Conservation (phyloP, 2,797 vertebrate species). For the Lagorchestes hirsutus region DNA sequence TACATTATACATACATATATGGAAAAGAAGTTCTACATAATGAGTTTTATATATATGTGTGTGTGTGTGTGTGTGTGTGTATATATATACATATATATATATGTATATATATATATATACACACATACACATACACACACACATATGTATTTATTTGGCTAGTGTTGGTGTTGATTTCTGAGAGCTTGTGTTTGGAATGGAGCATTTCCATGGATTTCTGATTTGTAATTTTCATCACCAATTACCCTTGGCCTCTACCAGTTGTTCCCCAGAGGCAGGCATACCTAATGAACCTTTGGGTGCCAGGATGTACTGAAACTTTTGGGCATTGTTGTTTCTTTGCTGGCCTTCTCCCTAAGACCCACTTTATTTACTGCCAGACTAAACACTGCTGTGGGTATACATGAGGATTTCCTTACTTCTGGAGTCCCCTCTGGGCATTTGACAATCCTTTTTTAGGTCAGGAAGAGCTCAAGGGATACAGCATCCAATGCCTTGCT, state of each 20-base stretch:
- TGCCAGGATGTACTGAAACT: accelerated
- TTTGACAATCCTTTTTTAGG: neutral
- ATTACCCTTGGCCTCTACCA: neutral
- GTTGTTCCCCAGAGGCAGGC: neutral
- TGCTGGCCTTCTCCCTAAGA: neutral
- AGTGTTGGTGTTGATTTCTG: neutral
- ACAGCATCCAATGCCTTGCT: neutral
- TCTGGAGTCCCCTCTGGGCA: neutral
- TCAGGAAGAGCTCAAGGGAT: constrained; percentile 30
- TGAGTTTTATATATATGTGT: neutral
- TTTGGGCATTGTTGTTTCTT: neutral
- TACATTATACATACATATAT: neutral
- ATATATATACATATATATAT: no score
- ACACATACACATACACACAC: no score
- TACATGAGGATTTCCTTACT: neutral
- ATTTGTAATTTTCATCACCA: neutral
- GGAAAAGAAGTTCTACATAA: neutral
- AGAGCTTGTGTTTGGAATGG: neutral
- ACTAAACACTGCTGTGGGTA: neutral
- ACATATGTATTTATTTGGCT: neutral
- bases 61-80: no score
- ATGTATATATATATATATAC: no score
- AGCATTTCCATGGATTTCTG: neutral
- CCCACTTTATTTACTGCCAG: neutral
- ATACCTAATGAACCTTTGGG: neutral